Conservation (phyloP, 35 echinoderm and acorn worm genomes). For the Stichopus chloronotus region DNA sequence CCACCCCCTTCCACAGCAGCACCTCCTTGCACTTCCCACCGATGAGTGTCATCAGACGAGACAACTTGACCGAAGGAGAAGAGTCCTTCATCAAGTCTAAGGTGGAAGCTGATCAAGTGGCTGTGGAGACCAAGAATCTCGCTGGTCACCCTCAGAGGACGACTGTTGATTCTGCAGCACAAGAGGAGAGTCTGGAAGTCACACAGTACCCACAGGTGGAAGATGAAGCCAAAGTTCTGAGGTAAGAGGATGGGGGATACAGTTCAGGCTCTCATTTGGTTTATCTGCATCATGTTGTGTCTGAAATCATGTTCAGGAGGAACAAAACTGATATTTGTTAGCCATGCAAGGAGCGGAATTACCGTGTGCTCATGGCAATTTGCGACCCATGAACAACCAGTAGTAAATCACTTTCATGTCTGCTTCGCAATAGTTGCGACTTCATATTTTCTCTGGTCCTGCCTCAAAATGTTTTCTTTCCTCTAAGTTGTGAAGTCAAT, state of each 20-base stretch:
- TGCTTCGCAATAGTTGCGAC: too few species aligned
- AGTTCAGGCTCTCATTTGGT: not conserved
- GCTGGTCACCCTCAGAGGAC: not conserved
- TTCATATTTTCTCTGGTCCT: too few species aligned
- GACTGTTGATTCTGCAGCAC: not conserved
- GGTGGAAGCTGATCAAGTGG: not conserved
- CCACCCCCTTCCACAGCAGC: conserved; percentile 79
- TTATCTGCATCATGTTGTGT: too few species aligned
- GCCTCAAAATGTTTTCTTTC: too few species aligned
- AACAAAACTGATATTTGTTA: too few species aligned
- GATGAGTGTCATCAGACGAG: conserved; percentile 79
- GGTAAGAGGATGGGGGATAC: not conserved
- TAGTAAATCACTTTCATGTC: too few species aligned
- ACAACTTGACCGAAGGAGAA: not conserved
- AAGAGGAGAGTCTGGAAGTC: conserved; percentile 72
- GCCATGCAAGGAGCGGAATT: too few species aligned
- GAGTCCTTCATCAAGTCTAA: not conserved
- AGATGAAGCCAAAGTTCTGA: conserved; percentile 8
- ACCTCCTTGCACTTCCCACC: conserved; percentile 76
- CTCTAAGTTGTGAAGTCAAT: too few species aligned
- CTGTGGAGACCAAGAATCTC: not conserved
- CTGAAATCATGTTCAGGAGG: too few species aligned
- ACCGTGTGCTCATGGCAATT: too few species aligned
- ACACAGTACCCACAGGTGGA: not conserved
- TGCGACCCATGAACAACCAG: too few species aligned